A percentile compares a stretch with the other conserved stretches of the same genome.
Conservation (phyloP, 1,140 invertebrate genomes). For the Octopus bimaculoides region DNA sequence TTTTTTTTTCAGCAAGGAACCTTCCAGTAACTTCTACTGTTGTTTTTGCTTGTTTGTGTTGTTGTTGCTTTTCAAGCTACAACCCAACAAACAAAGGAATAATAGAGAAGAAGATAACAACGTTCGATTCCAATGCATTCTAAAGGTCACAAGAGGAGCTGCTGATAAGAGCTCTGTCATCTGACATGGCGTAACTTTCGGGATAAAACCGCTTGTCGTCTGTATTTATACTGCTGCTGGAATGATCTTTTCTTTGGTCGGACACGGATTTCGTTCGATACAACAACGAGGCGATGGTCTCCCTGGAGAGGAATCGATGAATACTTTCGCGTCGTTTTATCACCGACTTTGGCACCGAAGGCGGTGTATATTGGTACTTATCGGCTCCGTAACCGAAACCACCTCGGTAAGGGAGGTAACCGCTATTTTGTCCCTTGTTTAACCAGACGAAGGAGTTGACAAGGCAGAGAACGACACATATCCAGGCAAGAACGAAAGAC, state of each 20-base stretch:
- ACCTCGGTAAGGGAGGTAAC: background rate
- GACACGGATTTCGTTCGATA: background rate
- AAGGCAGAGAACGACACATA: constrained; percentile 45
- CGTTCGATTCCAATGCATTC: too few species aligned
- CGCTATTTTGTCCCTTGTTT: constrained; percentile 37
- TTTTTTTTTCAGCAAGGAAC: too few species aligned
- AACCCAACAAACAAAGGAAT: too few species aligned
- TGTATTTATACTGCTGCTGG: background rate
- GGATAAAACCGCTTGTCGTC: background rate
- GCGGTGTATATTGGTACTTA: background rate
- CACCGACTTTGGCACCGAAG: background rate
- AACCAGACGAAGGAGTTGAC: constrained; percentile 43
- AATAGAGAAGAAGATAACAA: too few species aligned
- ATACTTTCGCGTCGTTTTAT: background rate
- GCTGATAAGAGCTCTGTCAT: background rate
- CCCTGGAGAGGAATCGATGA: background rate
- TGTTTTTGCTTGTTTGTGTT: too few species aligned
- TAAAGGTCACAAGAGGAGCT: background rate
- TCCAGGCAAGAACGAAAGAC: constrained; percentile 49
- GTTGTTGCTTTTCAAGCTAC: too few species aligned
- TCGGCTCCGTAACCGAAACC: background rate
- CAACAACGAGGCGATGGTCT: background rate
- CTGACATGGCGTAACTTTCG: background rate
- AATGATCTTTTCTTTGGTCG: background rate
- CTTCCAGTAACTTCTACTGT: too few species aligned